Base-by-base conservation (phyloP, 2,113 vertebrate genomes). In the Limnothrissa miodon region DNA sequence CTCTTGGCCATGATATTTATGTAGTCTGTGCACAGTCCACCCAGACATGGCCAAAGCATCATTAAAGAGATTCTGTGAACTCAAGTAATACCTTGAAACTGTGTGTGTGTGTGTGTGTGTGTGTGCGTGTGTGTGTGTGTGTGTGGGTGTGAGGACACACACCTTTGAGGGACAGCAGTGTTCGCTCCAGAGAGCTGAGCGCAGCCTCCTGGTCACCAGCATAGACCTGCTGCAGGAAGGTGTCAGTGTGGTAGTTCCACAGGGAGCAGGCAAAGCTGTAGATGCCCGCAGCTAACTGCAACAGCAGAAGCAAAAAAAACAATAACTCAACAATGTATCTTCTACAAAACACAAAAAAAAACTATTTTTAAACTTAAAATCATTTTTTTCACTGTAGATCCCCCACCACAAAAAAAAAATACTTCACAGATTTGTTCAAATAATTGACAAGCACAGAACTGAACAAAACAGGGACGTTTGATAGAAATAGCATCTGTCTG, bases 171-270 rank as follows among this genome's bases (percentile, higher is more conserved):
- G 98, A 98, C 8, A 99, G 93, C 10, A 98, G 92, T 15, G 97
- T 97, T 92, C 96, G 96, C 93, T 99, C 98, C 85, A 99, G 89
- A 5, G 97, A 97, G 93, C 95, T 94, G 45, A 95, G 89, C 23
- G 97, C 94, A 23, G 92, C 90, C 79, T 94, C 89, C 91, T 97
- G 95, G 88, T 96, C 93, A 84, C 95, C 94, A 82, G 93, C 83
- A 86, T 88, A 96, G 90, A 97, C 91, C 39, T 98, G 96, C 86
- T 96, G 97, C 53, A 99, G 95, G 92, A 98, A 99, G 45, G 94
- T 96, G 90, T 99, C 97, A 0, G 96, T 98, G 90, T 99, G 97
- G 90, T 99, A 97, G 93, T 96, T 98, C 97, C 98, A 99, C 83
- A 99, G 94, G 89, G 96, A 99, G 90, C 96, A 98, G 0, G 96